These are phyloP conservation scores for Pardalotus punctatus DNA, from an alignment of 2,113 vertebrate genomes.

Conservation along the genomic window DNA sequence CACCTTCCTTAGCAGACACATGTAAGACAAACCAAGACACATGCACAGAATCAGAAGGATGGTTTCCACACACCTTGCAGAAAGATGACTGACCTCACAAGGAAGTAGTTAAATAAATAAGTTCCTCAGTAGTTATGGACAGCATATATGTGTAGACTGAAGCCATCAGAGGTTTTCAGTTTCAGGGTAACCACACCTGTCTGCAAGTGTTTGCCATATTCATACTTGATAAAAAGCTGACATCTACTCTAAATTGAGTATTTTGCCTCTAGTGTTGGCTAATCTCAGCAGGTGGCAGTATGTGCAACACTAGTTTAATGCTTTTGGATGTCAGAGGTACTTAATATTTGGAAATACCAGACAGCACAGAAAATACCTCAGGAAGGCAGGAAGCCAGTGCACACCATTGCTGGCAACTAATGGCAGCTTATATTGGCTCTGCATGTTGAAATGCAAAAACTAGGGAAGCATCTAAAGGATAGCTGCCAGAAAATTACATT, in stretches of 20 bases:
- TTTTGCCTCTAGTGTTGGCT: background rate
- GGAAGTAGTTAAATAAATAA: background rate
- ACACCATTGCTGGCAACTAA: background rate
- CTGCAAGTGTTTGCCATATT: background rate
- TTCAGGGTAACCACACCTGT: background rate
- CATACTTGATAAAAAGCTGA: background rate
- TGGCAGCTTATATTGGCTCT: background rate
- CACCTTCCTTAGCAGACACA: too few species aligned
- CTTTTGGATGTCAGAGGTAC: background rate
- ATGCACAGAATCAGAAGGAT: background rate
- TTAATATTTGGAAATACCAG: background rate
- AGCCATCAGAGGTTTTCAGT: background rate
- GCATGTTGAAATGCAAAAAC: background rate
- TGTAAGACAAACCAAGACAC: too few species aligned
- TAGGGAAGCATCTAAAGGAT: background rate
- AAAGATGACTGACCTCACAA: background rate
- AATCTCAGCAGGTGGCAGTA: conserved; percentile 7
- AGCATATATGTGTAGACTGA: background rate
- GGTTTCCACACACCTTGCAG: rapidly evolving
- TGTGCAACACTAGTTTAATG: background rate
- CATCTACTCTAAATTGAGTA: background rate
- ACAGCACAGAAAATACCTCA: background rate
- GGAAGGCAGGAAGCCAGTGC: background rate
- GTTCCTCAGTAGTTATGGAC: background rate
- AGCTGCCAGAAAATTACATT: background rate